Evolutionary conservation across 2,797 vertebrate genomes (phyloP), one percentile per base, ranked within the genome.

Genomic region (Stomatorhinus walkeri): DNA sequence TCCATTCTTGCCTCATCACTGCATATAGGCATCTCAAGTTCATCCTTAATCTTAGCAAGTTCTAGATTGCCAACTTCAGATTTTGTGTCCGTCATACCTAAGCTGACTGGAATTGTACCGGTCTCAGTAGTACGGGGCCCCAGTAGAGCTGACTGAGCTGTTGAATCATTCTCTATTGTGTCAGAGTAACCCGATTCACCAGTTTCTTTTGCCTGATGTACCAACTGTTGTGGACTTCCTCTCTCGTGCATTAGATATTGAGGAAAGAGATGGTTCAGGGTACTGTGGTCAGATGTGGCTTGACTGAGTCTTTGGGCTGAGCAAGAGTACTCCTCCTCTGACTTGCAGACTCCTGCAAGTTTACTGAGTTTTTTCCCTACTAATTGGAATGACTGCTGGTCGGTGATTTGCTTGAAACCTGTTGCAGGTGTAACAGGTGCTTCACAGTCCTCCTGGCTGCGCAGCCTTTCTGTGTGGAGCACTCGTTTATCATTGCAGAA

Each of bases 311-410:
- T 56, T 68, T 68, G 56, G 9, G n/a, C 36, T 19, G 22, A 14
- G n/a, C 56, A 64, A 19, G 49, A 16, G 32, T 40, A 87, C 40
- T 87, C 52, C 52, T 19, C 85, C 59, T 87, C 87, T 49, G 59
- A 87, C 59, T 87, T 87, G 87, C 22, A 68, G 87, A 22, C 59
- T 24, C 59, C 32, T 56, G n/a, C n/a, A n/a, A 46, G 59, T 46
- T 43, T 68, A 22, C 40, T 43, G 8, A 49, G 9, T 36, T 68
- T 46, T 22, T 87, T 54, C 40, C 10, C 59, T 49, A 10, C 40
- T 12, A 48, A 56, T 16, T 43, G 19, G 32, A 19, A 2, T 2
- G 22, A 40, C 10, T 87, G 32, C 59, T 64, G 56, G 32, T 64
- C 87, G 24, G 59, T 64, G 56, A 68, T 16, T 8, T 43, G 19